Conservation (phyloP, 1,140 invertebrate genomes). For the Octopus sinensis region DNA sequence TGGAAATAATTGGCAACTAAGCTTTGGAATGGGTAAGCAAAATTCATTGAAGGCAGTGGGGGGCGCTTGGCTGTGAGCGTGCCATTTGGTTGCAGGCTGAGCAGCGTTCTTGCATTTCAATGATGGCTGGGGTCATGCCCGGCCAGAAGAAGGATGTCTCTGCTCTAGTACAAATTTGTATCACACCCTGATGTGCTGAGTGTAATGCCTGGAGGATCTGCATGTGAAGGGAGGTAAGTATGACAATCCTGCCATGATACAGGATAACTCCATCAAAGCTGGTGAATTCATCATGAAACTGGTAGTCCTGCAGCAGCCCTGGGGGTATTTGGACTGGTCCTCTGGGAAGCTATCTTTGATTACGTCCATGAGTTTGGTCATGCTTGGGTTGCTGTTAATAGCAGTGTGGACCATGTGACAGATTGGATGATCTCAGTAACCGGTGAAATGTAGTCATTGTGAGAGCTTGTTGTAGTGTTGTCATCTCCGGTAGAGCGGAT, state of each 20-base stretch:
- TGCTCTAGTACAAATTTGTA: constrained; percentile 24
- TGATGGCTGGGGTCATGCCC: constrained; percentile 30
- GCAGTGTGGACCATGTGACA: too few relatives aligned
- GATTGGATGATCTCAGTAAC: too few relatives aligned
- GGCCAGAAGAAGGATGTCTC: constrained; percentile 31
- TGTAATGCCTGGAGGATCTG: constrained; percentile 22
- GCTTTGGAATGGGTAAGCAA: constrained; percentile 28
- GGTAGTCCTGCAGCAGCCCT: not conserved
- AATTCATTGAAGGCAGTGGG: not conserved
- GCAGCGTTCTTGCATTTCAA: constrained; percentile 12
- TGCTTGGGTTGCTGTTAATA: too few relatives aligned
- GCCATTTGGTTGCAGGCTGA: constrained; percentile 27
- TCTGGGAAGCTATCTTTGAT: too few relatives aligned
- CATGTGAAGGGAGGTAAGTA: constrained; percentile 22
- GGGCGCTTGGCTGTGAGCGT: constrained; percentile 25
- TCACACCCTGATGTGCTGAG: constrained; percentile 31
- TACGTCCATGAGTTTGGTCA: too few relatives aligned
- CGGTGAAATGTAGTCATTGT: too few relatives aligned
- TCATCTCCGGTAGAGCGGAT: too few relatives aligned
- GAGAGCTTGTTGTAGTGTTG: too few relatives aligned
- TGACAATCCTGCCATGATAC: constrained; percentile 26
- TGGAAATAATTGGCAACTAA: constrained; percentile 26
- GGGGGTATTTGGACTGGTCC: too few relatives aligned
- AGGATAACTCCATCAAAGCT: constrained; percentile 26
- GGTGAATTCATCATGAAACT: constrained; percentile 18